These are phyloP conservation scores for Alloscopus bannaensis DNA, from an alignment of 2,888 invertebrate genomes.

Conservation along the genomic window DNA sequence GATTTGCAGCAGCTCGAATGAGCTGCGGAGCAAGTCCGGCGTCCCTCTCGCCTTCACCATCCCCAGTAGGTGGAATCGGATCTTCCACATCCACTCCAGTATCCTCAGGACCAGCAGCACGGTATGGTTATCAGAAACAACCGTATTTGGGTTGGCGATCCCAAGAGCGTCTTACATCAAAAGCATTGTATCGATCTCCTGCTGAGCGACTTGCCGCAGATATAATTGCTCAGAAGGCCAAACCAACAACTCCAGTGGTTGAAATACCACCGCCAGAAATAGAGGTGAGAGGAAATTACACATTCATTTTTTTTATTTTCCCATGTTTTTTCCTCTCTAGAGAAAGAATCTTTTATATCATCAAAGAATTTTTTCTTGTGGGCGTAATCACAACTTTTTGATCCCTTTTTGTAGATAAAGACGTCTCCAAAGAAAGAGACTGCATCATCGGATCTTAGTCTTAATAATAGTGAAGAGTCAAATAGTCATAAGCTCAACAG, in stretches of 20 bases:
- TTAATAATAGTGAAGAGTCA: slow-evolving; percentile 72
- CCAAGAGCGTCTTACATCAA: slow-evolving; percentile 83
- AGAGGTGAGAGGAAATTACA: no score
- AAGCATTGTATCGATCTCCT: slow-evolving; percentile 76
- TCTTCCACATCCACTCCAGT: slow-evolving; percentile 70
- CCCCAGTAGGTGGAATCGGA: slow-evolving; percentile 71
- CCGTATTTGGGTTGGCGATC: slow-evolving; percentile 93
- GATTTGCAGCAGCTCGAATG: slow-evolving; percentile 71
- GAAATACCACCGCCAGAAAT: slow-evolving; percentile 33
- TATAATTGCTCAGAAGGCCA: slow-evolving; percentile 78
- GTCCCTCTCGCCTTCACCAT: slow-evolving; percentile 71
- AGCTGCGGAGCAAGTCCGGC: slow-evolving; percentile 72
- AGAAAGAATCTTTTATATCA: no score
- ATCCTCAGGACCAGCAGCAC: slow-evolving; percentile 69
- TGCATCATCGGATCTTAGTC: slow-evolving; percentile 71
- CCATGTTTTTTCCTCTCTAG: no score
- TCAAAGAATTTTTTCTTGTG: no score
- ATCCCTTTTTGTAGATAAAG: no score
- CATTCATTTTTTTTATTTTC: no score
- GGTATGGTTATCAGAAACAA: slow-evolving; percentile 82
- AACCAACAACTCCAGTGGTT: slow-evolving; percentile 41
- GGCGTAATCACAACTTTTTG: no score
- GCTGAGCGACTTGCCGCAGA: slow-evolving; percentile 85
- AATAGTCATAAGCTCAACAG: slow-evolving; percentile 72
- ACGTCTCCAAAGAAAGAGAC: slow-evolving; percentile 63